Base-by-base conservation (phyloP, 2,113 vertebrate genomes). In the Rhea pennata region DNA sequence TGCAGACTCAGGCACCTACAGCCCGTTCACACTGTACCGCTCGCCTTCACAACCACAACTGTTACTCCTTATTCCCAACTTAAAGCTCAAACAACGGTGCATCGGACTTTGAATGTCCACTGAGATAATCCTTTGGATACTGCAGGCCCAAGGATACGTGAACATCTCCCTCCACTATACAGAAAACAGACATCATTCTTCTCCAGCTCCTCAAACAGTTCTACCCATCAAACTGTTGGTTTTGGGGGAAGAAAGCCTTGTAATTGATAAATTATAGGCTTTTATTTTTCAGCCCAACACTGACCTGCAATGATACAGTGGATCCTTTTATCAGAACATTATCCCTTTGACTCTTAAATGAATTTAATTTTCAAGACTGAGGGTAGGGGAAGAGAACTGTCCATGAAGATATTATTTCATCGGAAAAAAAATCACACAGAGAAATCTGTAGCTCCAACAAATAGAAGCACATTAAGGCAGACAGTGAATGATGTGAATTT, bases 401-500 rank as follows among this genome's bases (percentile, higher is more conserved):
- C 65, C 65, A 36, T 23, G 10, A 69, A 88, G 84, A 78, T 90
- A 85, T 51, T 88, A 96, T 92, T 94, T 90, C 90, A 93, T 78
- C 94, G 78, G 78, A 7, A 62, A 58, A 74, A 84, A 26, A 85
- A 53, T 76, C 91, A 88, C 71, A 92, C 23, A 24, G 71, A 93
- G 91, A 77, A 95, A 85, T 81, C 54, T 88, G 94, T 39, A 95
- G 89, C 87, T 95, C 93, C 92, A 74, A 95, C 87, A 96, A 95
- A 93, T 26, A 91, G 96, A 91, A 82, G 89, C 78, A 78, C 94
- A 94, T 96, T 95, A 95, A 94, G 78, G 87, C 69, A 3, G 56
- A 94, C 87, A 94, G 72, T 90, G 94, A 97, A 71, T 84, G 89
- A 96, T 95, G 94, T 3, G 94, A 95, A 92, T 96, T 95, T 97